phyloP scores from a whole-genome alignment of 1,140 invertebrate genomes.

The Archegozetes longisetosus region DNA sequence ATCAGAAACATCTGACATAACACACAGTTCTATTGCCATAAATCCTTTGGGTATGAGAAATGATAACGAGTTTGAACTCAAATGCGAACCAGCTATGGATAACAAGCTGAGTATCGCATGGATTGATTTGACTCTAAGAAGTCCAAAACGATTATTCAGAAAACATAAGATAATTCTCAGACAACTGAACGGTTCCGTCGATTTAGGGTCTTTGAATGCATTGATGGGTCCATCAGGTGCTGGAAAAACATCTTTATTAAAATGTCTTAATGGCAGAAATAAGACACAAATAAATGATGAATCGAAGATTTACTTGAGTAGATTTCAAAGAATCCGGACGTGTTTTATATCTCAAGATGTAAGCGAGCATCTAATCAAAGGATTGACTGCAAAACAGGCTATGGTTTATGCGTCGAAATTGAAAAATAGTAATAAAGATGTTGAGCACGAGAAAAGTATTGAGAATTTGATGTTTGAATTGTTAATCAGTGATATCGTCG shows the following conservation, averaged over 20 bases:
- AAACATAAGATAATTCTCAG: slow-evolving; percentile 1
- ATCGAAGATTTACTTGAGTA: background rate
- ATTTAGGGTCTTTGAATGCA: slow-evolving; percentile 32
- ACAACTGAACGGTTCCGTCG: slow-evolving; percentile 18
- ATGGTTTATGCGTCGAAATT: slow-evolving; percentile 4
- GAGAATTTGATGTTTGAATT: background rate
- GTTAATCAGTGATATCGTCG: background rate
- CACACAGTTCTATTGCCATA: background rate
- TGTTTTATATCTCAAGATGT: slow-evolving; percentile 11
- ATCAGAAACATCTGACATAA: background rate
- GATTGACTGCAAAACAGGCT: slow-evolving; percentile 6
- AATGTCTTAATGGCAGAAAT: slow-evolving; percentile 4
- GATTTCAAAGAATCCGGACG: background rate
- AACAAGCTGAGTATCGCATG: slow-evolving; percentile 4
- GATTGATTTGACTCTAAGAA: background rate
- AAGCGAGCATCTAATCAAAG: slow-evolving; percentile 2
- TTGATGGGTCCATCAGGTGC: slow-evolving; percentile 17
- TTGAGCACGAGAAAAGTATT: background rate
- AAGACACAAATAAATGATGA: slow-evolving; percentile 4
- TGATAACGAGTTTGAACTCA: background rate
- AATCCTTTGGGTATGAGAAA: background rate
- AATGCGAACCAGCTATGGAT: background rate
- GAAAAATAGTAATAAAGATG: background rate
- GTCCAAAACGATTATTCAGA: background rate
- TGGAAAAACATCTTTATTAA: slow-evolving; percentile 10